Evolutionary conservation across 2,888 invertebrate species (phyloP).

Genomic region (Parnassius smintheus): DNA sequence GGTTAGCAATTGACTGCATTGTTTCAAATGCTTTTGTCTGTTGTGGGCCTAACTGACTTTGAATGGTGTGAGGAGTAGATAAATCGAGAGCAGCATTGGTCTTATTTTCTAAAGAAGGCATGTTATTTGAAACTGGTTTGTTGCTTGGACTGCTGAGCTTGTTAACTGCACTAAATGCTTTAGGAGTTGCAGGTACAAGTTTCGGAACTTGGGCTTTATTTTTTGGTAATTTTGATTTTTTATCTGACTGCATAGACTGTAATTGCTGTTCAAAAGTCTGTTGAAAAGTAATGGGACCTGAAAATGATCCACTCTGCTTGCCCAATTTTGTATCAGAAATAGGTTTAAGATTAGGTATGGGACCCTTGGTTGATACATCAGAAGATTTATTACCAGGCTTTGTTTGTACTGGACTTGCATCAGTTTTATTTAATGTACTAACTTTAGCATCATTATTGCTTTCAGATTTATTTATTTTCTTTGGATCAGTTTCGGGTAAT

Average conservation of each 20-base stretch:
- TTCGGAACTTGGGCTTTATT: constrained; percentile 74
- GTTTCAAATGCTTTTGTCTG: constrained; percentile 75
- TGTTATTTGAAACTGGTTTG: constrained; percentile 45
- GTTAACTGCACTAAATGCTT: constrained; percentile 61
- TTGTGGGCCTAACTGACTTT: constrained; percentile 64
- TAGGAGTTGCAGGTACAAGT: constrained; percentile 67
- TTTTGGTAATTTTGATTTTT: constrained; percentile 69
- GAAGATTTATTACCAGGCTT: constrained; percentile 54
- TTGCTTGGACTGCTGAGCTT: constrained; percentile 52
- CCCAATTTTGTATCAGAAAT: constrained; percentile 72
- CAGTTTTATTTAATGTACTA: constrained; percentile 41
- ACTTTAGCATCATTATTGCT: constrained; percentile 42
- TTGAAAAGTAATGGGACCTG: constrained; percentile 74
- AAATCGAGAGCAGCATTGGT: constrained; percentile 69
- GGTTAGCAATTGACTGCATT: constrained; percentile 77
- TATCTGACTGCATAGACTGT: constrained; percentile 65
- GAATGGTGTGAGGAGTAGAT: constrained; percentile 70
- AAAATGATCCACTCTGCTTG: constrained; percentile 62
- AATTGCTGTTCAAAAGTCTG: constrained; percentile 77
- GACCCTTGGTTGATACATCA: constrained; percentile 70
- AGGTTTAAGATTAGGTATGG: constrained; percentile 75
- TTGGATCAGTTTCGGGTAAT: constrained; percentile 76
- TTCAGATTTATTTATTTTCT: constrained; percentile 58
- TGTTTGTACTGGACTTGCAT: constrained; percentile 38
- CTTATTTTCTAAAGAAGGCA: constrained; percentile 52